These are phyloP conservation scores for Myotis findleyi DNA, from an alignment of 2,797 vertebrate species.

Conservation along the genomic window DNA sequence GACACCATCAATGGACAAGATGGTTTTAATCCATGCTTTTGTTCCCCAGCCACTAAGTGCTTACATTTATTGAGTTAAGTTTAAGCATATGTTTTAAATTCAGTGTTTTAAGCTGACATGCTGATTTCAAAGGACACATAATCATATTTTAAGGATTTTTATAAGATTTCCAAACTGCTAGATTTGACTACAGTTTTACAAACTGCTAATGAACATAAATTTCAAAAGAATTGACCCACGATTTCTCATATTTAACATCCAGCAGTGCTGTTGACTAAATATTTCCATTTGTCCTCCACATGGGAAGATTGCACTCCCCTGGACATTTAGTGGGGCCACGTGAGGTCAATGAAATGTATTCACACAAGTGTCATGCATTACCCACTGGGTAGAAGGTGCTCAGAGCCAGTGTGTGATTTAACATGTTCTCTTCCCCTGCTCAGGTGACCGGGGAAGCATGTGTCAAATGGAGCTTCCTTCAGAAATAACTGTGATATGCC, in stretches of 20 bases:
- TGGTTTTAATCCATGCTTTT: background rate
- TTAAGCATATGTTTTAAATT: background rate
- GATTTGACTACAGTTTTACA: slow-evolving; percentile 5
- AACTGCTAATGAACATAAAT: background rate
- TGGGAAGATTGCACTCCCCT: background rate
- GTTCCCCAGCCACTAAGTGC: background rate
- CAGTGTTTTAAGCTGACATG: background rate
- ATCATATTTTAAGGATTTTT: background rate
- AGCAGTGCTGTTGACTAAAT: background rate
- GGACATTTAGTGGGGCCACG: background rate
- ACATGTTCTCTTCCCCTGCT: background rate
- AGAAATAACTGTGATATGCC: background rate
- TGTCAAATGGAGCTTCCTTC: background rate
- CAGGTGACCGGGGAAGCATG: background rate
- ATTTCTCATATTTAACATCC: background rate
- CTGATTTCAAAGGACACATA: slow-evolving; percentile 12
- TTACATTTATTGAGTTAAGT: background rate
- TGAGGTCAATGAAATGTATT: background rate
- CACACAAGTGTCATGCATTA: background rate
- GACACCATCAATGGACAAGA: background rate
- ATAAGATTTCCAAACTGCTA: background rate
- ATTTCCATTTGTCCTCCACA: background rate
- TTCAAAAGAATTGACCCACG: background rate
- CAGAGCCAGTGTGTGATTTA: background rate
- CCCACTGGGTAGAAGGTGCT: background rate